Percentiles rank a stretch among this genome's conserved stretches.
These are phyloP conservation scores for Melitaea athalia DNA, from an alignment of 2,888 invertebrate genomes.

Conservation along the genomic window DNA sequence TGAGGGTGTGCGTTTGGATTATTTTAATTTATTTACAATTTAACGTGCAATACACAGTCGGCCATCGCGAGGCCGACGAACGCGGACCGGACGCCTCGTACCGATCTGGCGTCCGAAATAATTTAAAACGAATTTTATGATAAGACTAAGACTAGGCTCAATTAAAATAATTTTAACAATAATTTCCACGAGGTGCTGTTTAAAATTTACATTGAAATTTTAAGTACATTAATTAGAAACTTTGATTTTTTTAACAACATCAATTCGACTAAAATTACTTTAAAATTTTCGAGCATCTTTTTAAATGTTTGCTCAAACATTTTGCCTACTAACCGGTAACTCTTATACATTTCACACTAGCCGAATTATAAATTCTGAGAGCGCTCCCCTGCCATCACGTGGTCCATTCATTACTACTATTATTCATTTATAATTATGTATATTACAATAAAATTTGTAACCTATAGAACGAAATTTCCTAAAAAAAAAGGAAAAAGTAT, in stretches of 20 bases:
- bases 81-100: slow-evolving; percentile 45
- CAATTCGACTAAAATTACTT: slow-evolving; percentile 78
- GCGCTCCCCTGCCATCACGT: slow-evolving; percentile 71
- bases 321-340: slow-evolving; percentile 74
- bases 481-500: slow-evolving; percentile 63
- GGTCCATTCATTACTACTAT: slow-evolving; percentile 76
- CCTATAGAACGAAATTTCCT: slow-evolving; percentile 79
- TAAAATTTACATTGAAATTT: slow-evolving; percentile 79
- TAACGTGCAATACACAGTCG: slow-evolving; percentile 38
- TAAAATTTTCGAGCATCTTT: slow-evolving; percentile 71
- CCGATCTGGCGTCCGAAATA: slow-evolving; percentile 57
- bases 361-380: slow-evolving; percentile 78
- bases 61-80: slow-evolving; percentile 34
- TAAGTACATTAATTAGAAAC: slow-evolving; percentile 81
- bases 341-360: slow-evolving; percentile 66
- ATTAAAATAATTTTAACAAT: slow-evolving; percentile 75
- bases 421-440: slow-evolving; percentile 63
- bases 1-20: slow-evolving; percentile 60
- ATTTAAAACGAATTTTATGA: slow-evolving; percentile 72
- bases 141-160: slow-evolving; percentile 77
- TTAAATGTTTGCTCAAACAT: slow-evolving; percentile 81
- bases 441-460: slow-evolving; percentile 81
- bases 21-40: slow-evolving; percentile 53
- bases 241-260: slow-evolving; percentile 80
- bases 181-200: slow-evolving; percentile 73